Conservation (phyloP, 2,888 invertebrate species). For the Autographa pulchrina region DNA sequence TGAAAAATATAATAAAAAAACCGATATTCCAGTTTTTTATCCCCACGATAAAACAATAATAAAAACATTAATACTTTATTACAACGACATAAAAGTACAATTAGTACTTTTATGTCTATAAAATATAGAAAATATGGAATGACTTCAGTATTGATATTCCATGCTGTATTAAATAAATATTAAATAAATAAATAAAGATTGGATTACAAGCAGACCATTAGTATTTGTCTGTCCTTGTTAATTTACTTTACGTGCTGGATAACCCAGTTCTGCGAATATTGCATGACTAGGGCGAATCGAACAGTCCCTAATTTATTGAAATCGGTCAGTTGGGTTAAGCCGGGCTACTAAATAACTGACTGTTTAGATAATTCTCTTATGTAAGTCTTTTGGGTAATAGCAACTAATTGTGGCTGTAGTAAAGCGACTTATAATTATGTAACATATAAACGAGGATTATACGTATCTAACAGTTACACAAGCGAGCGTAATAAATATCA, state of each 20-base stretch:
- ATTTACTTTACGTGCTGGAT: slow-evolving; percentile 19
- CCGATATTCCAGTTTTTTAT: too few species aligned
- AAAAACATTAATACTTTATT: too few species aligned
- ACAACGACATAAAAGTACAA: too few species aligned
- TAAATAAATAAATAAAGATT: too few species aligned
- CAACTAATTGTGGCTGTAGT: background rate
- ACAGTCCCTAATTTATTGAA: slow-evolving; percentile 53
- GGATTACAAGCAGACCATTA: background rate
- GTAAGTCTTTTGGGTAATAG: slow-evolving; percentile 29
- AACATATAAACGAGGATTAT: background rate
- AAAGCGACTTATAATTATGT: background rate
- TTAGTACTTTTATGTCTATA: too few species aligned
- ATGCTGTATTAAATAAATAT: too few species aligned
- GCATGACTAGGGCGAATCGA: slow-evolving; percentile 51
- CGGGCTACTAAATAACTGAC: slow-evolving; percentile 38
- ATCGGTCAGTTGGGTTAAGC: slow-evolving; percentile 44
- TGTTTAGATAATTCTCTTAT: slow-evolving; percentile 44
- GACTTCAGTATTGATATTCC: too few species aligned
- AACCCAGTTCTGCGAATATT: slow-evolving; percentile 36
- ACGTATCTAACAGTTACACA: too few species aligned
- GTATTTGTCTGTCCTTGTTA: slow-evolving; percentile 11
- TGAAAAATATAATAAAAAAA: too few species aligned
- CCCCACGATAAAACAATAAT: too few species aligned
- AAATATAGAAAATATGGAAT: too few species aligned
- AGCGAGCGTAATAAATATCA: too few species aligned